A percentile compares a stretch with the other conserved stretches of the same genome.
Evolutionary conservation across 1,140 invertebrate genomes (phyloP).

Genomic region (Babylonia areolata): DNA sequence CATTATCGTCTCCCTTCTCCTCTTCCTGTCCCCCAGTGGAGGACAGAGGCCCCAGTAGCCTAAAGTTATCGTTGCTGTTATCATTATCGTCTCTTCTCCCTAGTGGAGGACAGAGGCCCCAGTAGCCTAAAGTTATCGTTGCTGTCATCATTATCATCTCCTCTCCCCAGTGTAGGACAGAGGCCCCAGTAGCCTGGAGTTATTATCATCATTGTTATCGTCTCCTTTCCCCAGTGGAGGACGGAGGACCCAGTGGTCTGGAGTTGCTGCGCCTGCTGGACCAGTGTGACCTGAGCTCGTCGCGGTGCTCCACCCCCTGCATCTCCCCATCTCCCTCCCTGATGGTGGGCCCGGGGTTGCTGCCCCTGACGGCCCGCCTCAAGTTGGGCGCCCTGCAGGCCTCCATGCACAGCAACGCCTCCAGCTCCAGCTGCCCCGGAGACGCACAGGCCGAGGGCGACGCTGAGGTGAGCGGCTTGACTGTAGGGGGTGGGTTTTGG

Average conservation of each 20-base stretch:
- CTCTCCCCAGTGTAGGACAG: constrained; percentile 75
- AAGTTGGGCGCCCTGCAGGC: constrained; percentile 14
- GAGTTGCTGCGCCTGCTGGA: constrained; percentile 93
- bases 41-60: no score
- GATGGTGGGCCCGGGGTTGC: constrained; percentile 42
- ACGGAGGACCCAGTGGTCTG: constrained; percentile 90
- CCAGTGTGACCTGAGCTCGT: constrained; percentile 88
- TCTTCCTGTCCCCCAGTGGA: no score
- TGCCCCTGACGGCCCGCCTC: constrained; percentile 32
- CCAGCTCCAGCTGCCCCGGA: neutral
- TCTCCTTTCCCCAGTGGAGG: neutral
- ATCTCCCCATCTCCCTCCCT: constrained; percentile 86
- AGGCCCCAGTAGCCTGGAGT: constrained; percentile 91
- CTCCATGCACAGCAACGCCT: constrained; percentile 28
- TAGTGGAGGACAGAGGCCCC: no score
- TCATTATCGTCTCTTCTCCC: no score
- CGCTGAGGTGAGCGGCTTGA: neutral
- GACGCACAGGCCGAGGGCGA: constrained; percentile 13
- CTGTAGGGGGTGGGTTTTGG: no score
- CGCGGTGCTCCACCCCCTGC: constrained; percentile 82
- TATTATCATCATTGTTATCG: constrained; percentile 75
- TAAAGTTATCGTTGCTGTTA: no score
- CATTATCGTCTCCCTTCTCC: no score
- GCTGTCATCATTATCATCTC: no score
- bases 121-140: no score